Percentiles rank a stretch among this genome's conserved stretches.
These are phyloP conservation scores for Eucera pruinosa DNA, from an alignment of 2,888 invertebrate genomes.

Conservation along the genomic window DNA sequence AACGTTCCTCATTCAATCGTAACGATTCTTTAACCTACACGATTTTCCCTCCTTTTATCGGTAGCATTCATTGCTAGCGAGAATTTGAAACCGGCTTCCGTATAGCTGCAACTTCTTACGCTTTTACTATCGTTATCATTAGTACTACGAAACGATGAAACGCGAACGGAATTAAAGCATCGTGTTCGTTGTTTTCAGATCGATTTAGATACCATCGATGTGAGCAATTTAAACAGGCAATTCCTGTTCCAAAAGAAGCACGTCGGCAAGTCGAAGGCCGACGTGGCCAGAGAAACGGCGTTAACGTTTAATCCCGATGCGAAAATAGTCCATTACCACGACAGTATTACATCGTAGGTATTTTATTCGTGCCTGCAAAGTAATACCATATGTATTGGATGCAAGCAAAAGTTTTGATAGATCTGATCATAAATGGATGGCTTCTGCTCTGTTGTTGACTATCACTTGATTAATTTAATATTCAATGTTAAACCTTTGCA, in stretches of 20 bases:
- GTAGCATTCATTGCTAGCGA: neutral
- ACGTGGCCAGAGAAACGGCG: constrained; percentile 95
- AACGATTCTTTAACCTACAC: constrained; percentile 33
- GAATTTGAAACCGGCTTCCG: constrained; percentile 5
- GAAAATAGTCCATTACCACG: constrained; percentile 95
- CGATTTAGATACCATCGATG: constrained; percentile 99
- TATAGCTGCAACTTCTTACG: neutral
- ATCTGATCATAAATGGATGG: too few relatives aligned
- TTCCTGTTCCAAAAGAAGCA: constrained; percentile 99
- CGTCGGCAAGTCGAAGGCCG: constrained; percentile 98
- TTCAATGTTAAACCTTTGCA: too few relatives aligned
- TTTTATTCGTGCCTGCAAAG: neutral
- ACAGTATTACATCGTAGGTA: constrained; percentile 95
- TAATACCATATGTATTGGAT: too few relatives aligned
- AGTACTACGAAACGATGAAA: too few relatives aligned
- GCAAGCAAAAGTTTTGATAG: too few relatives aligned
- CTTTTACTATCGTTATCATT: neutral
- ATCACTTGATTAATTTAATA: too few relatives aligned
- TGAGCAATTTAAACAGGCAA: constrained; percentile 99
- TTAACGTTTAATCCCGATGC: constrained; percentile 94
- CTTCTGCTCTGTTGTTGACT: too few relatives aligned
- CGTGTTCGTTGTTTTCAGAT: constrained; percentile 89
- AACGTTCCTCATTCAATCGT: neutral
- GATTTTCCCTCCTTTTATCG: constrained; percentile 31
- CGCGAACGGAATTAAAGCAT: too few relatives aligned